phyloP scores from a whole-genome alignment of 2,888 invertebrate genomes.

The Lycaena phlaeas region DNA sequence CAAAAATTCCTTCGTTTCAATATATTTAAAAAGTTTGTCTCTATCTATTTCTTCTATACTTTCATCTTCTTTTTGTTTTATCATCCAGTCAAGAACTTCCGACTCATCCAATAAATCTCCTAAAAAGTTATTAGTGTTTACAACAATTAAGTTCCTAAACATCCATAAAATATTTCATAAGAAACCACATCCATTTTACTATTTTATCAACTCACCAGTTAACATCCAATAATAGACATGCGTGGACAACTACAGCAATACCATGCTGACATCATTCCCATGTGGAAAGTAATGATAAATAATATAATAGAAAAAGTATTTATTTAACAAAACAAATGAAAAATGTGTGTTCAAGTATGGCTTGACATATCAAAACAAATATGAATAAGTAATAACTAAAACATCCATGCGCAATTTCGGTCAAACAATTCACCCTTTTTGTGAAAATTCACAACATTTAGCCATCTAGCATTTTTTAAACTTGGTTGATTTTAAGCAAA shows the following conservation, averaged over 20 bases:
- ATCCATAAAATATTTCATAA: conserved; percentile 32
- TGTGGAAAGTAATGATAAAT: conserved; percentile 53
- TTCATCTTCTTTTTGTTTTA: conserved; percentile 91
- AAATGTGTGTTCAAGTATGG: conserved; percentile 48
- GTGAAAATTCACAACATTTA: conserved; percentile 52
- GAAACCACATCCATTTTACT: conserved; percentile 71
- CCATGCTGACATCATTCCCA: conserved; percentile 71
- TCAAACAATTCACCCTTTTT: conserved; percentile 61
- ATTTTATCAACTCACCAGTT: conserved; percentile 61
- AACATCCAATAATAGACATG: conserved; percentile 63
- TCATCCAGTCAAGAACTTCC: conserved; percentile 92
- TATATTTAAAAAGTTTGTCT: conserved; percentile 85
- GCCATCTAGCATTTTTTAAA: conserved; percentile 8
- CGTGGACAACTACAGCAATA: conserved; percentile 61
- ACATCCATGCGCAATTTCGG: conserved; percentile 65
- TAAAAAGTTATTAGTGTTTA: conserved; percentile 51
- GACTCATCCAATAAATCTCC: conserved; percentile 78
- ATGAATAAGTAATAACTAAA: conserved; percentile 45
- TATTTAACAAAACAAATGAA: conserved; percentile 59
- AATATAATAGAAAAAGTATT: conserved; percentile 62
- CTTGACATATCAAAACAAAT: conserved; percentile 62
- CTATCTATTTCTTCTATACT: conserved; percentile 92
- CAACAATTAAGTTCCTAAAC: conserved; percentile 28
- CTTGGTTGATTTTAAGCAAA: conserved; percentile 4
- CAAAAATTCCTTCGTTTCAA: conserved; percentile 91